These are phyloP conservation scores for Agriopis marginaria DNA, from an alignment of 2,888 invertebrate species.

Conservation along the genomic window DNA sequence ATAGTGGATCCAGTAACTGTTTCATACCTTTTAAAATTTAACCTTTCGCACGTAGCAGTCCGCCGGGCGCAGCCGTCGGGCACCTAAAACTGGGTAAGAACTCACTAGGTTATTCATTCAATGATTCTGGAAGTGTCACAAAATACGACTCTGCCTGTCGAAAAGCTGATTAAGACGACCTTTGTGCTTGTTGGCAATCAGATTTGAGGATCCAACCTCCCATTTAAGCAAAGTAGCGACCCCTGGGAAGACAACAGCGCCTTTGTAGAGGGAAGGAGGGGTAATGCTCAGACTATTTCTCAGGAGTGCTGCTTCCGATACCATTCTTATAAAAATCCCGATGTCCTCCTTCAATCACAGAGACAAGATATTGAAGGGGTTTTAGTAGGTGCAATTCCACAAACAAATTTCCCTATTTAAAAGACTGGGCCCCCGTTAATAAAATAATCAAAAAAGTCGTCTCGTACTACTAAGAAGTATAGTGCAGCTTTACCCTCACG, in stretches of 20 bases:
- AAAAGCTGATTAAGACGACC: not conserved
- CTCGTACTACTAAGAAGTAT: not conserved
- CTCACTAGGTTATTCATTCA: not conserved
- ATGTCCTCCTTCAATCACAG: no score
- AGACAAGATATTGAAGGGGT: no score
- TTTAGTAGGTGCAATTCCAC: no score
- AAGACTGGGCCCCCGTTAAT: no score
- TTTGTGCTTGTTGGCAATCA: not conserved
- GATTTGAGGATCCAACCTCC: not conserved
- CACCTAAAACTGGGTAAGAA: conserved; percentile 13
- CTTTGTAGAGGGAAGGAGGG: no score
- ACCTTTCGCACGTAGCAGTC: conserved; percentile 37
- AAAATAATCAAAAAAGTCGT: no score
- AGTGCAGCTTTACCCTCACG: conserved; percentile 6
- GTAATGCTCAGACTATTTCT: no score
- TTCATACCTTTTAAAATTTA: conserved; percentile 37
- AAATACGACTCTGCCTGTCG: not conserved
- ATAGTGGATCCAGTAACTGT: conserved; percentile 18
- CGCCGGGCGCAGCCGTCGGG: conserved; percentile 18
- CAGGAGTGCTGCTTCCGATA: no score
- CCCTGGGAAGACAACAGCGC: no score
- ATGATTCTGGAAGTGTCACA: not conserved
- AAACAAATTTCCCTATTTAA: no score
- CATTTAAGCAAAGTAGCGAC: no score
- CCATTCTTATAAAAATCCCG: no score